phyloP scores from a whole-genome alignment of 1,140 invertebrate genomes.

The Drosophila willistoni region DNA sequence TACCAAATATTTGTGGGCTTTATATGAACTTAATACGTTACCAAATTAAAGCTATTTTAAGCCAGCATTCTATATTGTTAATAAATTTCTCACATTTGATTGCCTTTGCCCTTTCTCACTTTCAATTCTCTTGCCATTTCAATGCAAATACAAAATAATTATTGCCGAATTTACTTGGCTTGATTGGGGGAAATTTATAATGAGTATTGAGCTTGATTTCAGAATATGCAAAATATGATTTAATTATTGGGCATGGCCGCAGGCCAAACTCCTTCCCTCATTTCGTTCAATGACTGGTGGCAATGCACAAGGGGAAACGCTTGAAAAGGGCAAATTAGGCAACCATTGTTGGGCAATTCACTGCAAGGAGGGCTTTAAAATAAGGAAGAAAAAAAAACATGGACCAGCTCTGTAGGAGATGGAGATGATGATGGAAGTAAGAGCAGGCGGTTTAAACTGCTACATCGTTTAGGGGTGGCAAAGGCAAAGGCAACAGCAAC shows the following conservation, averaged over 20 bases:
- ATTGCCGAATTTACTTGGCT: slow-evolving; percentile 50
- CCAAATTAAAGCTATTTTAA: neutral
- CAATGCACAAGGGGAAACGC: slow-evolving; percentile 70
- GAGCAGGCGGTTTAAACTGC: slow-evolving; percentile 48
- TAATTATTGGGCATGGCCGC: slow-evolving; percentile 61
- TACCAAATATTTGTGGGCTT: too few species aligned
- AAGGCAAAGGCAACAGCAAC: neutral
- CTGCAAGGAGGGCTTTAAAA: slow-evolving; percentile 21
- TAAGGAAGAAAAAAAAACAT: slow-evolving; percentile 26
- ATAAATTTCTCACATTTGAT: neutral
- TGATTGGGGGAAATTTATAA: slow-evolving; percentile 68
- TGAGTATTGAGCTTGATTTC: slow-evolving; percentile 68
- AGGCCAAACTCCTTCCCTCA: neutral
- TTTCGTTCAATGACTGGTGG: slow-evolving; percentile 23
- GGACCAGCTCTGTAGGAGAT: slow-evolving; percentile 13
- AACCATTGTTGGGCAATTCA: slow-evolving; percentile 72
- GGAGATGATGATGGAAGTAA: slow-evolving; percentile 14
- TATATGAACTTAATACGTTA: neutral
- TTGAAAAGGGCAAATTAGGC: slow-evolving; percentile 68
- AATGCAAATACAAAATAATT: slow-evolving; percentile 32
- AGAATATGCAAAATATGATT: slow-evolving; percentile 79
- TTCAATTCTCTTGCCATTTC: slow-evolving; percentile 26
- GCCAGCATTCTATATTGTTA: neutral
- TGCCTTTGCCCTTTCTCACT: neutral
- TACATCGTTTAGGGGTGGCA: slow-evolving; percentile 57